Conservation (phyloP, 2,888 invertebrate genomes). For the Heliconius cydno region DNA sequence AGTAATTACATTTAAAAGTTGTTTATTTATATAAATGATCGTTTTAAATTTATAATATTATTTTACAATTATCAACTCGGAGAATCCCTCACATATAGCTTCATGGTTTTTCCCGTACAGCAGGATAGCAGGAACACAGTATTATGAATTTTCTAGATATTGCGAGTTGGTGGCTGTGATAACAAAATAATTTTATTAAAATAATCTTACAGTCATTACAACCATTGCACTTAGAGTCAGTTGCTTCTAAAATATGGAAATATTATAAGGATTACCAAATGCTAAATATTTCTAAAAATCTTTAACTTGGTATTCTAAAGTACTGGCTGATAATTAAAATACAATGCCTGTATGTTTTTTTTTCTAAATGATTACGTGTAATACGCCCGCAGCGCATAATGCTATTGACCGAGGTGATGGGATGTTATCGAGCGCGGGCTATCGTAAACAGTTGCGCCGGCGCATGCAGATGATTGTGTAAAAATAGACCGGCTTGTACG, state of each 20-base stretch:
- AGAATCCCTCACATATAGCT: neutral
- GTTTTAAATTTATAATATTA: neutral
- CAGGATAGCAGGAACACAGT: no score
- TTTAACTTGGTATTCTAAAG: neutral
- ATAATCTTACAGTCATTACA: neutral
- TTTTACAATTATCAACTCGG: neutral
- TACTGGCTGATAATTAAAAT: neutral
- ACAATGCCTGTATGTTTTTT: neutral
- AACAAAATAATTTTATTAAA: neutral
- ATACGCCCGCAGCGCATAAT: slow-evolving; percentile 40
- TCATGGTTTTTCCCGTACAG: no score
- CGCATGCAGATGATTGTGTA: slow-evolving; percentile 48
- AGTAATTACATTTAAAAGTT: neutral
- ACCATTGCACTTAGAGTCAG: neutral
- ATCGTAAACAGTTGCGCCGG: slow-evolving; percentile 48
- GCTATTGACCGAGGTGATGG: slow-evolving; percentile 49
- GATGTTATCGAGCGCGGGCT: slow-evolving; percentile 45
- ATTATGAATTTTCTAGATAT: no score
- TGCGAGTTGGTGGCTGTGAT: no score
- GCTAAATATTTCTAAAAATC: neutral
- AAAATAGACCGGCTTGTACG: slow-evolving; percentile 43
- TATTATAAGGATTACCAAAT: no score
- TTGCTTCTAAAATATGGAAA: neutral
- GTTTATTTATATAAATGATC: neutral
- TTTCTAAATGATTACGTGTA: slow-evolving; percentile 29